Base-by-base conservation (phyloP, 2,888 invertebrate species). In the Halocaridina rubra region DNA sequence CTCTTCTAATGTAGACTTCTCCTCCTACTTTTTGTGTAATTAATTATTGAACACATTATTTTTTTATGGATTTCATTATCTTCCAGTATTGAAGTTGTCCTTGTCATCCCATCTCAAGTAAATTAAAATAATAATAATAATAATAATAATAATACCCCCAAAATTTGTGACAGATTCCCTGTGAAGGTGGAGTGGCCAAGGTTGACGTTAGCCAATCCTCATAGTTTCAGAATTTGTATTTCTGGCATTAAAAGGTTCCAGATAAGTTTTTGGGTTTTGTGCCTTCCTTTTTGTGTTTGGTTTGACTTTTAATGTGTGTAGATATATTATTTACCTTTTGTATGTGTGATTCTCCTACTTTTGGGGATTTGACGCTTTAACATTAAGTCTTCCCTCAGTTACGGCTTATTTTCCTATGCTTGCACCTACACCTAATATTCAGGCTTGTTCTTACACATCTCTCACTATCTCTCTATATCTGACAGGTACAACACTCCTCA, bases 211-310 rank as follows among this genome's bases (percentile, higher is more conserved):
- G 76, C 59, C 57, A 59, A 33, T 61, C 59, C 61, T 61, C 59
- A 27, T 19, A 32, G 30, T 32, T 77, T 77, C 76, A 24, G 30
- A 53, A 61, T 77, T 59, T 32, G 22, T 61, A 33, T 29, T 77
- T 30, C 59, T 77, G 32, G 32, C 29, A 77, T 77, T 8, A 77
- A 77, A 77, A 77, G 76, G 76, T 77, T 57, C 61, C 76, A 77
- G 33, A 76, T 13, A 59, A 27, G 32, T 59, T n/a, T 16, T n/a
- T 57, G 30, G 29, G 61, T 59, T 77, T 77, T 77, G 76, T 77
- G 19, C 33, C n/a, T 19, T 59, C 61, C 30, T 57, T 61, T 16
- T 59, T 16, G 8, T 24, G 74, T 46, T 39, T 74, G 33, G 8
- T 22, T 29, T 74, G 22, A 46, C 39, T 3, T 27, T 30, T n/a